Evolutionary conservation across 2,888 invertebrate genomes (phyloP).

Genomic region (Troides oblongomaculatus): DNA sequence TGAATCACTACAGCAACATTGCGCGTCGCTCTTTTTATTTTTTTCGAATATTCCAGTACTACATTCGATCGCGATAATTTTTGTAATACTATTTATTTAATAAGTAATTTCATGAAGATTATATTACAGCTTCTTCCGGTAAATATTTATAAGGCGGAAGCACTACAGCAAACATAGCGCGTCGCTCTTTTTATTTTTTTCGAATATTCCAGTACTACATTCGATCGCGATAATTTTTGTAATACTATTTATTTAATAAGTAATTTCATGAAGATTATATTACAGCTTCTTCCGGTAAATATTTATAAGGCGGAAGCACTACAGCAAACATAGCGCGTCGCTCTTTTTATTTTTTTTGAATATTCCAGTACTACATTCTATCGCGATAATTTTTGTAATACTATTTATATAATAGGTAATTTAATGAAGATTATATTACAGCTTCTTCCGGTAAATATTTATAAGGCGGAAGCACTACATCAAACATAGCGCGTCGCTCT

Average conservation of each 20-base stretch:
- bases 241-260: neutral
- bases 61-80: too few species aligned
- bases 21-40: too few species aligned
- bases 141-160: conserved; percentile 4
- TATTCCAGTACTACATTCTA: too few species aligned
- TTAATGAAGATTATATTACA: neutral
- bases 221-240: too few species aligned
- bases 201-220: too few species aligned
- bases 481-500: neutral
- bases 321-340: conserved; percentile 7
- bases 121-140: neutral
- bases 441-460: conserved; percentile 2
- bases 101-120: neutral
- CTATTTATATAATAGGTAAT: neutral
- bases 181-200: too few species aligned
- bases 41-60: too few species aligned
- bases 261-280: neutral
- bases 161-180: conserved; percentile 12
- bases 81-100: too few species aligned
- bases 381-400: too few species aligned
- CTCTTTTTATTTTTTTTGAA: too few species aligned
- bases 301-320: conserved; percentile 5
- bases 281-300: conserved; percentile 1
- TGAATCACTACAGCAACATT: conserved; percentile 11
- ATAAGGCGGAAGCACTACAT: conserved; percentile 8